Percentiles rank a stretch among this genome's conserved stretches.
Conservation (phyloP, 2,113 vertebrate genomes). For the Thalassoma bifasciatum region DNA sequence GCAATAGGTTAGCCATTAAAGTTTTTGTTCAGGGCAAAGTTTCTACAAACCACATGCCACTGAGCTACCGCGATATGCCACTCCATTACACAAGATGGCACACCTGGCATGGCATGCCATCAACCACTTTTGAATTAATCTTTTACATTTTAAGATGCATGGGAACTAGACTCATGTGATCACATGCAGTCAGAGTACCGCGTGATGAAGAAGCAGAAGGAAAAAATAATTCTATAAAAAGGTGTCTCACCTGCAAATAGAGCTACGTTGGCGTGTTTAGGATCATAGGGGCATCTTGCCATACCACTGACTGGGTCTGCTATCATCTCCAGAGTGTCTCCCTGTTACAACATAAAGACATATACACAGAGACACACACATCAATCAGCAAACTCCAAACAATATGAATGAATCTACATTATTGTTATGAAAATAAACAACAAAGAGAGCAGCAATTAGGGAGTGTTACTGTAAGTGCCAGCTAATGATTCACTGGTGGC, state of each 20-base stretch:
- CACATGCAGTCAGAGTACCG: no score
- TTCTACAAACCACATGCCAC: no score
- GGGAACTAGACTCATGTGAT: background rate
- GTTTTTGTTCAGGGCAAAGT: no score
- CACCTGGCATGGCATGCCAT: no score
- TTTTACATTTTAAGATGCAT: background rate
- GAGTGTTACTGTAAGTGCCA: constrained; percentile 63
- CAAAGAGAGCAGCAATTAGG: constrained; percentile 75
- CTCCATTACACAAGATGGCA: no score
- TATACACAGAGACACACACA: constrained; percentile 36
- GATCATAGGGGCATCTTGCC: constrained; percentile 97
- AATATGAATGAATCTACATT: constrained; percentile 47
- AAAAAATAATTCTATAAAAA: background rate
- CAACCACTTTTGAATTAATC: background rate
- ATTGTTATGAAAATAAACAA: constrained; percentile 65
- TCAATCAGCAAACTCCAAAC: constrained; percentile 44
- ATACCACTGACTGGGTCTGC: constrained; percentile 95
- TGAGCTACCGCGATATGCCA: no score
- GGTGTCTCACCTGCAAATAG: constrained; percentile 90
- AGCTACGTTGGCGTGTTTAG: constrained; percentile 95
- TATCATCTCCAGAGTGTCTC: constrained; percentile 90
- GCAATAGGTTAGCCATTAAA: no score
- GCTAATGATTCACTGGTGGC: constrained; percentile 75
- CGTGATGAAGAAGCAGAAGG: background rate
- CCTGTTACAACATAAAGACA: constrained; percentile 74